Conservation (phyloP, 2,888 invertebrate species). For the Netelia fuscicornis region DNA sequence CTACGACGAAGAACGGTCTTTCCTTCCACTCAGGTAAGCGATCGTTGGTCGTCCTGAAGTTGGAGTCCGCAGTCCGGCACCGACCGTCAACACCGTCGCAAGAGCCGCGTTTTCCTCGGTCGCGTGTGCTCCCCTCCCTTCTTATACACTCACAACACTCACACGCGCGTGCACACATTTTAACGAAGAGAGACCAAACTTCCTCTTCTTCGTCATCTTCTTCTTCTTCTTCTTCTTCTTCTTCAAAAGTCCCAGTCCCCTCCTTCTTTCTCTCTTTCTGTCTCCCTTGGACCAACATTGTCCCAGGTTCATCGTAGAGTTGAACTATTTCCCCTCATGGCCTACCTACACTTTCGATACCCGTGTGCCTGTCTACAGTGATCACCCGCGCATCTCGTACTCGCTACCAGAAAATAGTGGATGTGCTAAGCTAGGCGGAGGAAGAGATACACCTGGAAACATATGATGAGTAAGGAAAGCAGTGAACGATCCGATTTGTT, state of each 20-base stretch:
- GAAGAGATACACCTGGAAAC: too few relatives aligned
- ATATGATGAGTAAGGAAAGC: not conserved
- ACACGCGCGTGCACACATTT: not conserved
- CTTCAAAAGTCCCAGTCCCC: not conserved
- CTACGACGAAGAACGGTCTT: constrained; percentile 65
- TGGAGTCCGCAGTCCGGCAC: constrained; percentile 80
- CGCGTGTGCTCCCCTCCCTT: constrained; percentile 43
- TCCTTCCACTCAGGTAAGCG: constrained; percentile 68
- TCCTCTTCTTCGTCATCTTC: constrained; percentile 30
- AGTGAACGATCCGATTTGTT: constrained; percentile 6
- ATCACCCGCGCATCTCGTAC: constrained; percentile 42
- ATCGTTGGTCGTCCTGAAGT: constrained; percentile 65
- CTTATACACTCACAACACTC: not conserved
- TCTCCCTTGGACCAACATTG: constrained; percentile 20
- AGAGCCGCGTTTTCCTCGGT: constrained; percentile 60
- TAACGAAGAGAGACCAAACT: not conserved
- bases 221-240: constrained; percentile 26
- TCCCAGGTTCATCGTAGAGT: constrained; percentile 28
- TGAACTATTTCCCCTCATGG: constrained; percentile 9
- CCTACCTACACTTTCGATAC: constrained; percentile 9
- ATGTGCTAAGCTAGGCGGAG: too few relatives aligned
- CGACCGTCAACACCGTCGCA: constrained; percentile 77
- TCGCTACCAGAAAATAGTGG: too few relatives aligned
- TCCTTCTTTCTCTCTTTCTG: not conserved
- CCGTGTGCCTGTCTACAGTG: constrained; percentile 32